A percentile compares a stretch with the other conserved stretches of the same genome.
phyloP scores from a whole-genome alignment of 1,140 invertebrate species.

The Polyergus mexicanus region DNA sequence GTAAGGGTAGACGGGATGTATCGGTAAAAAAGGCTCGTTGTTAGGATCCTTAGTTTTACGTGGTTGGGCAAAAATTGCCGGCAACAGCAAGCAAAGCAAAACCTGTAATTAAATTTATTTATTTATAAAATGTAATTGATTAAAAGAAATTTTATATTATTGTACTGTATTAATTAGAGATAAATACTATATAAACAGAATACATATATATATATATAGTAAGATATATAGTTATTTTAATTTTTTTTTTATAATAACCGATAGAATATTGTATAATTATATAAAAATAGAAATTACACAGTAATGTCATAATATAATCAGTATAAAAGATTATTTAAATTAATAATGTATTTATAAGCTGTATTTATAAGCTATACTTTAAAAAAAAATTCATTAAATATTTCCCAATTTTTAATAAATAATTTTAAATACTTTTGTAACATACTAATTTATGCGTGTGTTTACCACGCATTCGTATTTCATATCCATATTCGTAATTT shows the following conservation, averaged over 20 bases:
- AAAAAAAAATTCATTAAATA: not conserved
- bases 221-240: not conserved
- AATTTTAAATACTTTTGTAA: not conserved
- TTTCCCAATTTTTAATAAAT: not conserved
- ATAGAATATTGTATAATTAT: not conserved
- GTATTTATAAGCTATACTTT: not conserved
- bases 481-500: not conserved
- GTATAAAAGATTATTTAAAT: not conserved
- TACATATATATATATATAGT: not conserved
- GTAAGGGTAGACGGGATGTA: slow-evolving; percentile 82
- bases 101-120: slow-evolving; percentile 71
- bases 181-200: not conserved
- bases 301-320: not conserved
- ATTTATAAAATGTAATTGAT: not conserved
- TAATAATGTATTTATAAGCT: not conserved
- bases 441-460: too few relatives aligned
- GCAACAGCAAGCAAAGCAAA: slow-evolving; percentile 75
- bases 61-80: slow-evolving; percentile 75
- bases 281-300: not conserved
- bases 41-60: slow-evolving; percentile 77
- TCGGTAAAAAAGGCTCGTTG: slow-evolving; percentile 84
- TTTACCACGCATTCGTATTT: not conserved
- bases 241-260: not conserved
- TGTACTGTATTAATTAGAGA: slow-evolving; percentile 6
- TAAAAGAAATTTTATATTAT: not conserved